These are phyloP conservation scores for Drosophila prolongata DNA, from an alignment of 2,888 invertebrate species.

Conservation along the genomic window DNA sequence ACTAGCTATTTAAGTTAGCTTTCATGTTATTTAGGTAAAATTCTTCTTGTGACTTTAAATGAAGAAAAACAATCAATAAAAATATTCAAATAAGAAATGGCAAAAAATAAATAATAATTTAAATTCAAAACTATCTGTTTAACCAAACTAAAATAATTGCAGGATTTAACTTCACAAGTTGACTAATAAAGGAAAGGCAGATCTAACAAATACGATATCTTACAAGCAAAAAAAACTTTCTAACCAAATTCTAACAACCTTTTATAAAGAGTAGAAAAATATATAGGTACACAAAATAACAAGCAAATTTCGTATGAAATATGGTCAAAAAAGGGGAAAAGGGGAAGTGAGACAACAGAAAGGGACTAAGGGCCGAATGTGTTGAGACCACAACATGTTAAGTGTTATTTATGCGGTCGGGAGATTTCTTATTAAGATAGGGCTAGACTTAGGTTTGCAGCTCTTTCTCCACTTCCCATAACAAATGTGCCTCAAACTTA, in stretches of 20 bases:
- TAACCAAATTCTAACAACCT: constrained; percentile 22
- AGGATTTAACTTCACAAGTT: background rate
- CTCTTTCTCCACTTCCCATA: constrained; percentile 19
- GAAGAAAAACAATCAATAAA: no score
- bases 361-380: constrained; percentile 40
- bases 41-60: background rate
- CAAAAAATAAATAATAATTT: no score
- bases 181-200: background rate
- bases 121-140: no score
- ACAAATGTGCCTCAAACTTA: constrained; percentile 27
- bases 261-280: constrained; percentile 8
- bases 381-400: constrained; percentile 63
- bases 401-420: constrained; percentile 76
- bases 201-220: constrained; percentile 9
- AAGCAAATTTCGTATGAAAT: constrained; percentile 77
- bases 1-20: background rate
- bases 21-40: background rate
- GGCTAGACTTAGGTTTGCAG: constrained; percentile 22
- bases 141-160: background rate
- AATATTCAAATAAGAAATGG: no score
- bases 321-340: constrained; percentile 53
- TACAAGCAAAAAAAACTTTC: constrained; percentile 16
- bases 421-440: constrained; percentile 75
- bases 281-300: constrained; percentile 33
- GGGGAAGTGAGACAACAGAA: constrained; percentile 33